These are phyloP conservation scores for Nannoperca obscura DNA, from an alignment of 2,797 vertebrate genomes.

Conservation along the genomic window DNA sequence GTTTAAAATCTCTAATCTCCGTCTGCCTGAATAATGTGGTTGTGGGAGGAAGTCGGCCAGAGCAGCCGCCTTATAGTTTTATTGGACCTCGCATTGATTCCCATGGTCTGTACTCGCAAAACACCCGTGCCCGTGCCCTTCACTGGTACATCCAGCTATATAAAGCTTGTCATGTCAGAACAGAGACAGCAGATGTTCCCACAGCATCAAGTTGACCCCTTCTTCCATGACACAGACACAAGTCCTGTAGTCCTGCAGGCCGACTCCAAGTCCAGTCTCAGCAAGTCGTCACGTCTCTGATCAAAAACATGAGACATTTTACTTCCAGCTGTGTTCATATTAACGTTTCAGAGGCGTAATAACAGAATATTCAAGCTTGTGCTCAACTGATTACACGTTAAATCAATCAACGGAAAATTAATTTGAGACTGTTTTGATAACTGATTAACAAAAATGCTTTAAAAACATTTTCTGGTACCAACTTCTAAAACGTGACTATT, in stretches of 20 bases:
- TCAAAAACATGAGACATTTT: no score
- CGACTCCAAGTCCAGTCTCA: neutral
- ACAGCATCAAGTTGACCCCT: conserved; percentile 56
- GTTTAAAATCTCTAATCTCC: conserved; percentile 29
- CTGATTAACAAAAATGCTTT: neutral
- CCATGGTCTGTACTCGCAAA: conserved; percentile 38
- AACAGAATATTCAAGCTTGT: neutral
- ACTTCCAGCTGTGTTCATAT: no score
- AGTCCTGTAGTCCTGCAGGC: neutral
- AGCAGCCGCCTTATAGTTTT: conserved; percentile 19
- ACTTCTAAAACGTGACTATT: neutral
- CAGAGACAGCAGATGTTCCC: conserved; percentile 78
- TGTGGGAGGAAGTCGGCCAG: conserved; percentile 39
- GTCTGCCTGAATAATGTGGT: conserved; percentile 20
- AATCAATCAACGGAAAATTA: neutral
- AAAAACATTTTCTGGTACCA: neutral
- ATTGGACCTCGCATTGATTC: conserved; percentile 44
- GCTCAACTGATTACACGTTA: neutral
- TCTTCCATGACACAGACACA: conserved; percentile 16
- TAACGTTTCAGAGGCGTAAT: no score
- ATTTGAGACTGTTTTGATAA: neutral
- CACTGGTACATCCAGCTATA: conserved; percentile 62
- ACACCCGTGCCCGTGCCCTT: conserved; percentile 39
- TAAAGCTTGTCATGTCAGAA: conserved; percentile 60
- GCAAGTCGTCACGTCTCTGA: neutral